phyloP scores from a whole-genome alignment of 2,113 vertebrate species.

The Stercorarius parasiticus region DNA sequence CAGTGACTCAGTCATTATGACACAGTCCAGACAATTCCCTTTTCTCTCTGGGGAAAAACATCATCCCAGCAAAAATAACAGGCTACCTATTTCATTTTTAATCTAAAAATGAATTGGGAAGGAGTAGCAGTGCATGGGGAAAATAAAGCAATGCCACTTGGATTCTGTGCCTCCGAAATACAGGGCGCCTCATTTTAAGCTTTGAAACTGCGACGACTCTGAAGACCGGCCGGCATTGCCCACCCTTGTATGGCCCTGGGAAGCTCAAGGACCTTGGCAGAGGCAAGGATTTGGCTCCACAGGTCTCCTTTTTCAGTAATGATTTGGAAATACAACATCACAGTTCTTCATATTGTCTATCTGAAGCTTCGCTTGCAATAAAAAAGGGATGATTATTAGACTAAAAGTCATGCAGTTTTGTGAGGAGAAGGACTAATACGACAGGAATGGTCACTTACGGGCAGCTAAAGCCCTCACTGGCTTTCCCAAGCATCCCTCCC shows the following conservation, averaged over 20 bases:
- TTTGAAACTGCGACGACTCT: background rate
- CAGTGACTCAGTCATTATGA: background rate
- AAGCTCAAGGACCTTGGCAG: background rate
- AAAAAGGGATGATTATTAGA: background rate
- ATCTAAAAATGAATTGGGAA: background rate
- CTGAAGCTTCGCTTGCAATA: background rate
- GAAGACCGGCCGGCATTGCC: background rate
- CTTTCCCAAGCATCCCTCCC: background rate
- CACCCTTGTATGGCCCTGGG: accelerated
- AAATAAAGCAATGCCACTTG: background rate
- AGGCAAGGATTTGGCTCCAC: background rate
- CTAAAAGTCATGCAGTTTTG: background rate
- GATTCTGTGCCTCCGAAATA: background rate
- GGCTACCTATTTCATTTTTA: background rate
- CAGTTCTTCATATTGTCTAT: background rate
- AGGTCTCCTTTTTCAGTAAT: background rate
- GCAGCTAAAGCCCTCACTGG: background rate
- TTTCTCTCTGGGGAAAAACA: background rate
- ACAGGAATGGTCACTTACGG: background rate
- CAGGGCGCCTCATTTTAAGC: background rate
- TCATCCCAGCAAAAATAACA: background rate
- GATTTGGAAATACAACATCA: background rate
- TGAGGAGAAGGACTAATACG: background rate
- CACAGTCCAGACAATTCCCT: background rate
- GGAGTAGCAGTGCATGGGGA: background rate